A percentile compares a stretch with the other conserved stretches of the same genome.
phyloP scores from a whole-genome alignment of 2,113 vertebrate species.

The Brachirus orientalis region DNA sequence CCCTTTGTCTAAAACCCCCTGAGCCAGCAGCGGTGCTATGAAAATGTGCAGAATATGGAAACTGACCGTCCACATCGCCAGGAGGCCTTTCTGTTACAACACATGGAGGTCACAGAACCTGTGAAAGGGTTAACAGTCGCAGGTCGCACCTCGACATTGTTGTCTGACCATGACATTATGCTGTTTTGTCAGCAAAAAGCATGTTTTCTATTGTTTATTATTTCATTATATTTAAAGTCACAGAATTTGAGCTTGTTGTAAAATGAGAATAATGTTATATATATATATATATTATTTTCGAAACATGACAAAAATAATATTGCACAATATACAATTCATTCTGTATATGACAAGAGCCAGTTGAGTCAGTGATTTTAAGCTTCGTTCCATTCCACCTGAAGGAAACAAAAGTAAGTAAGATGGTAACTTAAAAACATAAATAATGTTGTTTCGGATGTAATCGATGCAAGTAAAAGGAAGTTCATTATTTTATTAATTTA shows the following conservation, averaged over 20 bases:
- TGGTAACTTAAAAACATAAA: not conserved
- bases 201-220: slow-evolving; percentile 4
- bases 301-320: not conserved
- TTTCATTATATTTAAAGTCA: not conserved
- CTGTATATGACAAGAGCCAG: not conserved
- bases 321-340: not conserved
- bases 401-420: not conserved
- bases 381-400: too few species aligned
- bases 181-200: slow-evolving; percentile 43
- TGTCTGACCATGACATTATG: slow-evolving; percentile 4
- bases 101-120: slow-evolving; percentile 14
- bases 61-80: slow-evolving; percentile 48
- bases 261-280: not conserved
- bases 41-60: slow-evolving; percentile 59
- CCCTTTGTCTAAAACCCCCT: slow-evolving; percentile 63
- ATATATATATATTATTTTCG: too few species aligned
- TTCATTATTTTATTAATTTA: too few species aligned
- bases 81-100: slow-evolving; percentile 32
- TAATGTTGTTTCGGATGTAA: not conserved
- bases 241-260: slow-evolving; percentile 2
- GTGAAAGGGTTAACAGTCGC: slow-evolving; percentile 57
- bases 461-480: too few species aligned
- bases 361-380: not conserved
- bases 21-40: slow-evolving; percentile 62
- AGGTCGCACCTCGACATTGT: slow-evolving; percentile 44